These are phyloP conservation scores for Macrosiphum euphorbiae DNA, from an alignment of 2,888 invertebrate genomes.

Conservation along the genomic window DNA sequence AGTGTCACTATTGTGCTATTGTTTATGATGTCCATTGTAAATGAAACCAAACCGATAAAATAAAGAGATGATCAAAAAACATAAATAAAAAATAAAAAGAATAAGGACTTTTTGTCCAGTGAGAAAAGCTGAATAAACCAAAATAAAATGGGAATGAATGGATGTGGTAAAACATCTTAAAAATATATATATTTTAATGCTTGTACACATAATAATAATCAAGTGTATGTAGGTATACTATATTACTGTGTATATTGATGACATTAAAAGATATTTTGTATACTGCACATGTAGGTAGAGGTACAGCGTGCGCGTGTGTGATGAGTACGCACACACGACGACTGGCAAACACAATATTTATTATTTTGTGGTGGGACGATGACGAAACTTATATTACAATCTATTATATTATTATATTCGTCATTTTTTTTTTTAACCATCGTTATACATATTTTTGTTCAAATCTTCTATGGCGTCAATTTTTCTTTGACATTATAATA, in stretches of 20 bases:
- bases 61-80: no score
- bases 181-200: neutral
- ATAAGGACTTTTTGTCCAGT: neutral
- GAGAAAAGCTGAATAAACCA: conserved; percentile 17
- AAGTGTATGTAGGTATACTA: conserved; percentile 3
- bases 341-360: neutral
- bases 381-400: conserved; percentile 1
- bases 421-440: neutral
- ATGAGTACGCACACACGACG: neutral
- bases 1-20: neutral
- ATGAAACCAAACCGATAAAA: neutral
- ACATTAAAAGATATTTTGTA: conserved; percentile 5
- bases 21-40: neutral
- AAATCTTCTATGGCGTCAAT: neutral
- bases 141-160: neutral
- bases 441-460: neutral
- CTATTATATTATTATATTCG: conserved; percentile 10
- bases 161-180: neutral
- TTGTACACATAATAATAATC: neutral
- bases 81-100: neutral
- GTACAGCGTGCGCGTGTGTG: neutral
- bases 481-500: conserved; percentile 11
- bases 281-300: neutral
- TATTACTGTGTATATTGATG: neutral
- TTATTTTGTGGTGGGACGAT: neutral